Conservation (phyloP, 2,888 invertebrate genomes). For the Andrena praecox region DNA sequence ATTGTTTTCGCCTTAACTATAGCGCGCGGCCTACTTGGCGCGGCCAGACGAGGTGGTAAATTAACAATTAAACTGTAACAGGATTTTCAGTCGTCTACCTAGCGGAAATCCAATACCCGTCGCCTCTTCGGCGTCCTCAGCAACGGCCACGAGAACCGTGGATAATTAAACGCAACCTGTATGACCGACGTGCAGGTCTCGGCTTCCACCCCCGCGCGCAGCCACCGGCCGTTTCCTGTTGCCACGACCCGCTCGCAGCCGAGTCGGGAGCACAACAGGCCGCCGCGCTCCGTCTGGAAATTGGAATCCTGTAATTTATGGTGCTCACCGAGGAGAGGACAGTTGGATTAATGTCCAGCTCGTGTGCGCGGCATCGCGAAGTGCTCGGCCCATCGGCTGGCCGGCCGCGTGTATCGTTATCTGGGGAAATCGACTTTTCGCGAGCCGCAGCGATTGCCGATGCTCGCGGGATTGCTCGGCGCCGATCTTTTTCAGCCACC, state of each 20-base stretch:
- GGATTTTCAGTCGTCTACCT: constrained; percentile 74
- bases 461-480: constrained; percentile 3
- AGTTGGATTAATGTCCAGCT: constrained; percentile 71
- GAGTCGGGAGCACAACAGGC: constrained; percentile 49
- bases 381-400: constrained; percentile 22
- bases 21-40: constrained; percentile 50
- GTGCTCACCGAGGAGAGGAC: constrained; percentile 66
- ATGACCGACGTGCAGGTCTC: constrained; percentile 68
- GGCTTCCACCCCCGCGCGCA: constrained; percentile 29
- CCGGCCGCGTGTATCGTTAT: constrained; percentile 44
- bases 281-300: constrained; percentile 72
- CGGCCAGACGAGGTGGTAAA: constrained; percentile 72
- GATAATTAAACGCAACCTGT: constrained; percentile 77
- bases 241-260: constrained; percentile 21
- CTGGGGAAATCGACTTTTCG: constrained; percentile 53
- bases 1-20: constrained; percentile 66
- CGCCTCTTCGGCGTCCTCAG: constrained; percentile 55
- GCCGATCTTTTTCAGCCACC: constrained; percentile 27
- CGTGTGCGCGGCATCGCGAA: constrained; percentile 27
- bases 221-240: constrained; percentile 26
- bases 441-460: constrained; percentile 33
- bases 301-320: constrained; percentile 82
- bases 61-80: constrained; percentile 80
- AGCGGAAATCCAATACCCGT: constrained; percentile 68
- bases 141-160: constrained; percentile 55